These are phyloP conservation scores for Pseudopodoces humilis DNA, from an alignment of 2,113 vertebrate species.

Conservation along the genomic window DNA sequence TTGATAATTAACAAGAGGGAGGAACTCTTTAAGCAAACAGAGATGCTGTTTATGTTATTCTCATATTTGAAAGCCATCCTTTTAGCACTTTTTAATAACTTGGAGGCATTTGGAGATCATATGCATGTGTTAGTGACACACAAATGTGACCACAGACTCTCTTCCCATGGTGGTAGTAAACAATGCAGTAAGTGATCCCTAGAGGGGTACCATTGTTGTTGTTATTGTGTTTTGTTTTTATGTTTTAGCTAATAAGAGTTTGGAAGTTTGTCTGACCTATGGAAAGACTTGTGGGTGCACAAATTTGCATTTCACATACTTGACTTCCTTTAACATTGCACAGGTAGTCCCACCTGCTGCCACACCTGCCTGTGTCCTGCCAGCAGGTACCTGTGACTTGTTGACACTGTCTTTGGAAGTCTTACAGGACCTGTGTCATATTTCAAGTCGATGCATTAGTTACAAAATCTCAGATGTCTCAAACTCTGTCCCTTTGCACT, in stretches of 20 bases:
- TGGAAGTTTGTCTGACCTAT: background rate
- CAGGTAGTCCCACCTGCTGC: background rate
- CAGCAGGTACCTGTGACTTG: background rate
- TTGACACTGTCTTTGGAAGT: background rate
- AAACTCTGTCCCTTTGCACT: constrained; percentile 30
- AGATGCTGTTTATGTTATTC: background rate
- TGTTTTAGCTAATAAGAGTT: background rate
- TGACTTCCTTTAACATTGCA: background rate
- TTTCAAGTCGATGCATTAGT: background rate
- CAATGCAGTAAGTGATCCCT: background rate
- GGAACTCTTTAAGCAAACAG: background rate
- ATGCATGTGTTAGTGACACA: background rate
- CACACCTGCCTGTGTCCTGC: background rate
- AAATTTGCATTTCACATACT: background rate
- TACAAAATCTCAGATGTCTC: background rate
- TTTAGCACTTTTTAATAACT: background rate
- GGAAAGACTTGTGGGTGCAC: background rate
- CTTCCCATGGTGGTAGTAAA: background rate
- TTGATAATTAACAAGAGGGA: constrained; percentile 18
- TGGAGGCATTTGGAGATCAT: background rate
- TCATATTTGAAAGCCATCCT: background rate
- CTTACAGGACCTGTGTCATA: background rate
- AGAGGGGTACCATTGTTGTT: background rate
- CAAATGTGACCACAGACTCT: background rate
- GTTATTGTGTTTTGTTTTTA: background rate